Evolutionary conservation across 1,140 invertebrate genomes (phyloP), one percentile per base, ranked within the genome.

Genomic region (Listronotus oregonensis): DNA sequence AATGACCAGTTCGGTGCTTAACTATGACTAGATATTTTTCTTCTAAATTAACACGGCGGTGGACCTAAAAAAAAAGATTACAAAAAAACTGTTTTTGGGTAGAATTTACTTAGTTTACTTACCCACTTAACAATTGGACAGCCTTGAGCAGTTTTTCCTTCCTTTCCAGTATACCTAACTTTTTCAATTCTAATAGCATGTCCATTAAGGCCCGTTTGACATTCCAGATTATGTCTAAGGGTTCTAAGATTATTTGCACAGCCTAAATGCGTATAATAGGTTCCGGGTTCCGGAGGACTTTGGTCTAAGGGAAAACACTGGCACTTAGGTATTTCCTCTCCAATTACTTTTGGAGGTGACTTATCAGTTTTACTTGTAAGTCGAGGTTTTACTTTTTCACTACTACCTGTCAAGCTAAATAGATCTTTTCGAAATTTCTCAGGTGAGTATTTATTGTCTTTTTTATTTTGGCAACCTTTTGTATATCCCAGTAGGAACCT

Each of bases 71-170:
- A 74, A 43, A 1, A n/a, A n/a, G n/a, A n/a, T n/a, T n/a, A 27
- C 5, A 27, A 27, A 27, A 27, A 5, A 27, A 27, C 1, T 27
- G 21, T 27, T 1, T 27, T 27, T 27, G 21, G 5, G 1, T 27
- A 27, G 5, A 27, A n/a, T n/a, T n/a, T n/a, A n/a, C n/a, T n/a
- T n/a, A n/a, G 21, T 7, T 31, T 32, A 84, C 87, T 85, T 84
- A 96, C 93, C 95, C 95, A 97, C 86, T 98, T 97, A n/a, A 95
- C 94, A 73, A 97, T 87, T 6, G 96, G 96, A 83, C 96, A 98
- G 1, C 96, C 95, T 77, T 95, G 91, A 6, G 88, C 87, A n/a
- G 94, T 96, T 82, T 97, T 97, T 2, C 95, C 95, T 82, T 98
- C 96, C 80, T 97, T 97, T 11, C 94, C 94, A 15, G 94, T 96